Evolutionary conservation across 2,797 vertebrate species (phyloP).

Genomic region (Rachycentron canadum): DNA sequence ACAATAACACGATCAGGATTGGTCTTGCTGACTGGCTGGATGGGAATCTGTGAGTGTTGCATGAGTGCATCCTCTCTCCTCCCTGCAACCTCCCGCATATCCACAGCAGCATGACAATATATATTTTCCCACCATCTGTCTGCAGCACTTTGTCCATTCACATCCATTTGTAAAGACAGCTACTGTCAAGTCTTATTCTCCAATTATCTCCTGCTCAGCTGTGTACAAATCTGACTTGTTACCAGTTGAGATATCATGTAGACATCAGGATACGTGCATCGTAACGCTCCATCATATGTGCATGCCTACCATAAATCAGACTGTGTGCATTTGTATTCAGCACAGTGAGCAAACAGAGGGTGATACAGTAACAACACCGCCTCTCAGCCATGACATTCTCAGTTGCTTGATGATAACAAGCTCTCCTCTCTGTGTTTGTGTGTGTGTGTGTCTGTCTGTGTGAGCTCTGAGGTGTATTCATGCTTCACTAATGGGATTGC

Average conservation of each 20-base stretch:
- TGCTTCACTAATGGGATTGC: constrained; percentile 75
- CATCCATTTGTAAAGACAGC: constrained; percentile 16
- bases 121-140: constrained; percentile 31
- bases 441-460: constrained; percentile 8
- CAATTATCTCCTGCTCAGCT: constrained; percentile 8
- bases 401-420: constrained; percentile 15
- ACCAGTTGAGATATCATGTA: neutral
- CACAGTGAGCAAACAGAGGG: neutral
- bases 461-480: constrained; percentile 56
- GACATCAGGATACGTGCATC: neutral
- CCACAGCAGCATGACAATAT: constrained; percentile 25
- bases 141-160: constrained; percentile 28
- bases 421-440: constrained; percentile 12
- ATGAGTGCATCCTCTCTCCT: constrained; percentile 3
- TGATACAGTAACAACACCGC: neutral
- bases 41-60: constrained; percentile 11
- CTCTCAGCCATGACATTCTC: constrained; percentile 10
- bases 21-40: neutral
- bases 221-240: neutral
- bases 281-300: neutral
- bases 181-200: constrained; percentile 20
- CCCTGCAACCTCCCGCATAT: neutral
- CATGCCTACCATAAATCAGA: neutral
- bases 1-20: neutral
- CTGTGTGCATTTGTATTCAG: neutral